phyloP scores from a whole-genome alignment of 2,888 invertebrate genomes.

The Syritta pipiens region DNA sequence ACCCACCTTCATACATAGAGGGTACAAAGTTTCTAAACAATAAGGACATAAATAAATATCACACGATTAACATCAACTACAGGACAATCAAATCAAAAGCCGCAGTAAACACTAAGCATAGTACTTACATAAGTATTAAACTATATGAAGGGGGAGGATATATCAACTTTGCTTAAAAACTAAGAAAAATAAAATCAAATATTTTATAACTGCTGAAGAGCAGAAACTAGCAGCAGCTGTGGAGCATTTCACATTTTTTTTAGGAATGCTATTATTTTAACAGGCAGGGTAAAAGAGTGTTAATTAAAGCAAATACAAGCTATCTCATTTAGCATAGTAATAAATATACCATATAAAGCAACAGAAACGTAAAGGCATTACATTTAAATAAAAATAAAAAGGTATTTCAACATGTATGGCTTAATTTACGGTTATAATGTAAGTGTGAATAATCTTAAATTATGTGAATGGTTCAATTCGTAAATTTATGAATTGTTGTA shows the following conservation, averaged over 20 bases:
- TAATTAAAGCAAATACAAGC: constrained; percentile 38
- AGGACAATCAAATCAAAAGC: neutral
- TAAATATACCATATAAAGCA: constrained; percentile 45
- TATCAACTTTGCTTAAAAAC: constrained; percentile 56
- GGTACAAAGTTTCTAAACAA: no score
- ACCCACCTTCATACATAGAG: no score
- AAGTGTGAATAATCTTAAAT: constrained; percentile 12
- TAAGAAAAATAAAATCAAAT: constrained; percentile 41
- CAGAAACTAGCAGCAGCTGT: constrained; percentile 35
- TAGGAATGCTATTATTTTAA: constrained; percentile 21
- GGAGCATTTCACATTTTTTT: constrained; percentile 27
- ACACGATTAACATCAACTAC: constrained; percentile 18
- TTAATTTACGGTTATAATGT: constrained; percentile 20
- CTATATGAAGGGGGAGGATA: constrained; percentile 42
- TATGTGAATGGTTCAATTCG: constrained; percentile 40
- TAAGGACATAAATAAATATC: neutral
- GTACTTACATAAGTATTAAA: constrained; percentile 60
- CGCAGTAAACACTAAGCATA: constrained; percentile 41
- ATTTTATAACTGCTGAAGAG: constrained; percentile 13
- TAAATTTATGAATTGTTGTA: constrained; percentile 2
- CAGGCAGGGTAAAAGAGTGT: constrained; percentile 5
- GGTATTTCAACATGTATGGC: constrained; percentile 19
- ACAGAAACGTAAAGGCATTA: constrained; percentile 49
- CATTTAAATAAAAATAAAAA: constrained; percentile 49
- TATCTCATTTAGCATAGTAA: constrained; percentile 9